Conservation (phyloP, 2,888 invertebrate genomes). For the Leucania comma region DNA sequence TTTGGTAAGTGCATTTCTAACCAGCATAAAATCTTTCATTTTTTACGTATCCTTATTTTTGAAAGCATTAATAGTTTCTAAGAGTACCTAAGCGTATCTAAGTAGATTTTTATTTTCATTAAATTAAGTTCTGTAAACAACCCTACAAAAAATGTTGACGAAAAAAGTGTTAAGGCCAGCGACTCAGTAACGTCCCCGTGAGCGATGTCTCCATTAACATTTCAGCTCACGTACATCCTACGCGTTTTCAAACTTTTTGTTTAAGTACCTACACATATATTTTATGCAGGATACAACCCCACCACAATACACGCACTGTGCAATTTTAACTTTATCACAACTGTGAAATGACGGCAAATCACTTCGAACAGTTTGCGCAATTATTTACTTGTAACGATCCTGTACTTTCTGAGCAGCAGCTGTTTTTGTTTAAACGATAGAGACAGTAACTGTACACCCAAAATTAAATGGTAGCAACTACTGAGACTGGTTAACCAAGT, state of each 20-base stretch:
- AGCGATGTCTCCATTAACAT: constrained; percentile 50
- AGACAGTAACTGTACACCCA: neutral
- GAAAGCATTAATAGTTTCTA: neutral
- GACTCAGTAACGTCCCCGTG: constrained; percentile 33
- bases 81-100: neutral
- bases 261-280: constrained; percentile 47
- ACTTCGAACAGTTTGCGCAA: constrained; percentile 13
- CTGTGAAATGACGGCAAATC: constrained; percentile 24
- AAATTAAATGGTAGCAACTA: constrained; percentile 13
- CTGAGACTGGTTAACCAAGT: constrained; percentile 16
- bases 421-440: neutral
- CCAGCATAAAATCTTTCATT: neutral
- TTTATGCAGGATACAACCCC: constrained; percentile 45
- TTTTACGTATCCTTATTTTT: neutral
- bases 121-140: constrained; percentile 30
- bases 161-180: constrained; percentile 46
- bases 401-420: neutral
- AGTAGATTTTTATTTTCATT: constrained; percentile 16
- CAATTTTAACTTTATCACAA: constrained; percentile 52
- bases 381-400: constrained; percentile 12
- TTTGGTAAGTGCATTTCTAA: neutral
- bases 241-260: constrained; percentile 57
- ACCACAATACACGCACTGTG: constrained; percentile 42
- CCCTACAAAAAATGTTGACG: constrained; percentile 24
- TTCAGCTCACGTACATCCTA: constrained; percentile 58